Conservation (phyloP, 2,113 vertebrate species). For the Syrrhaptes paradoxus region DNA sequence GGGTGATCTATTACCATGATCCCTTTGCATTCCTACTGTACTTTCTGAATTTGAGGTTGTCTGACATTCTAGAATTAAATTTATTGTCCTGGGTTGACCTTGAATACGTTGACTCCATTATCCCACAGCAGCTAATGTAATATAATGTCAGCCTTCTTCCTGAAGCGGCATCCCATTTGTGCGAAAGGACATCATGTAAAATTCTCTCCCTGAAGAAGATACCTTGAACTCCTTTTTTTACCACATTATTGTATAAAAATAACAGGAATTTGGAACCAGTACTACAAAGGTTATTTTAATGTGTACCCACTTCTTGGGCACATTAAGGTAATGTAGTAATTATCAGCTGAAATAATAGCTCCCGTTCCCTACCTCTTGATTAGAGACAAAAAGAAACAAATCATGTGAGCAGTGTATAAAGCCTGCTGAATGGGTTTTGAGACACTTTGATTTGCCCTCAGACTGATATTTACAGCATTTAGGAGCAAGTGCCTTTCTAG, state of each 20-base stretch:
- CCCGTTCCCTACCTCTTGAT: background rate
- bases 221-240: background rate
- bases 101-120: background rate
- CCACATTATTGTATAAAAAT: background rate
- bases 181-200: background rate
- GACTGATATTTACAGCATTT: background rate
- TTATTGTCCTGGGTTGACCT: background rate
- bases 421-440: background rate
- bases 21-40: background rate
- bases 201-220: background rate
- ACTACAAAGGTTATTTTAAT: background rate
- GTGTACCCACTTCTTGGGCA: background rate
- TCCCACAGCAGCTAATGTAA: background rate
- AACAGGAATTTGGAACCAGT: background rate
- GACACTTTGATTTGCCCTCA: background rate
- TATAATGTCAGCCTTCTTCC: background rate
- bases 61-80: background rate
- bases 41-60: background rate
- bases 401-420: background rate
- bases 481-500: background rate
- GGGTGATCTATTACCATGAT: background rate
- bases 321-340: background rate
- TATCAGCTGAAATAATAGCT: background rate
- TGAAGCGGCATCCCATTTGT: background rate
- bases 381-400: background rate